Base-by-base conservation (phyloP, 2,888 invertebrate genomes). In the Leuctra nigra region DNA sequence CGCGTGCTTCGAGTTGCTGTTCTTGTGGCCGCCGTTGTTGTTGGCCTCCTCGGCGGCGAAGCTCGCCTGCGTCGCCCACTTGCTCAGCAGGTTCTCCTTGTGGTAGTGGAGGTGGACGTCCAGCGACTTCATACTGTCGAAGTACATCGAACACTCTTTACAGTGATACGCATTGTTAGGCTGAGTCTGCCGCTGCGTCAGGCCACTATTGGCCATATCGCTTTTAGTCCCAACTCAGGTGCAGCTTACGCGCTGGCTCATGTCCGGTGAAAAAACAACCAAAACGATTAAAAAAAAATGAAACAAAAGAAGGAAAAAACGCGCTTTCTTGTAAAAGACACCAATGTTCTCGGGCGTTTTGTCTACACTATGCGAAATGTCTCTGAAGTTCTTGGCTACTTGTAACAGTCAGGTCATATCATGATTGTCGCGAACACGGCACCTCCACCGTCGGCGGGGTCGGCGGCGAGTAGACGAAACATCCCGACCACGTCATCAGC, bases 81-180 rank as follows among this genome's bases (percentile, higher is more conserved):
- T 85, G 62, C 79, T 82, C 67, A 86, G 75, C 65, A 87, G 75
- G 68, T 86, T 86, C 68, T 87, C 86, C 70, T 87, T 85, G 67
- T 87, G 86, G 71, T 88, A 89, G 68, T 84, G 83, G 66, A 87
- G 75, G 73, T 89, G 89, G 62, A 88, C 87, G 67, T 87, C 84
- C 63, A 89, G 77, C 59, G 87, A 87, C 67, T 84, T 84, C 59
- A 81, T 80, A 65, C 86, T 85, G 70, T 89, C 86, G 69, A 89
- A 80, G 67, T 79, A 81, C 63, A 87, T 74, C 66, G 83, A 83
- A 75, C 88, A 89, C 72, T 86, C 82, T 72, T 84, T 83, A 74
- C 87, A 89, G 69, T 81, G 82, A 70, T 80, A 80, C 66, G 55
- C 57, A 50, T 54, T 60, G 61, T 57, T 56, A 23, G 60, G 56